Conservation (phyloP, 1,140 invertebrate species). For the Drosophila sproati region DNA sequence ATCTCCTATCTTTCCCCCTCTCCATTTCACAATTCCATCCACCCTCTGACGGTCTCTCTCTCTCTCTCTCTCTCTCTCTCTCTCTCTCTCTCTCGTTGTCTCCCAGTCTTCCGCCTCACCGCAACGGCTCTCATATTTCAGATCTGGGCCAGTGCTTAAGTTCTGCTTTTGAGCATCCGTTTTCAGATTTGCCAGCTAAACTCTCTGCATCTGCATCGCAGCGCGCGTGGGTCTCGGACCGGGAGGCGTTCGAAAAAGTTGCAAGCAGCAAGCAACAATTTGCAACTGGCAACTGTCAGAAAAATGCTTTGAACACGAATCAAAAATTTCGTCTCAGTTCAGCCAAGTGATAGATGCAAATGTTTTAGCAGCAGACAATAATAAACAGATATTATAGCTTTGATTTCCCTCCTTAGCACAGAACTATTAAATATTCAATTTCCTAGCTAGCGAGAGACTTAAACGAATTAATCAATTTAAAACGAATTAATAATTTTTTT, state of each 20-base stretch:
- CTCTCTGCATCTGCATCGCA: slow-evolving; percentile 15
- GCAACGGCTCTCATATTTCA: slow-evolving; percentile 11
- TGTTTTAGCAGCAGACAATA: slow-evolving; percentile 1
- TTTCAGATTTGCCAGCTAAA: slow-evolving; percentile 68
- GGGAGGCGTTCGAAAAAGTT: neutral
- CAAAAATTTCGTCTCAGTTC: slow-evolving; percentile 19
- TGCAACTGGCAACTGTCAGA: slow-evolving; percentile 45
- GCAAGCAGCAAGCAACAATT: slow-evolving; percentile 4
- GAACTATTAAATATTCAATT: neutral
- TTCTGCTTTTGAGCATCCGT: slow-evolving; percentile 63
- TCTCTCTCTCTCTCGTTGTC: neutral
- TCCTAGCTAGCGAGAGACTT: no score
- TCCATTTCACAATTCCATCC: neutral
- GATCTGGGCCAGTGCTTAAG: slow-evolving; percentile 29
- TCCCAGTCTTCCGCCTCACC: slow-evolving; percentile 2
- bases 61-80: neutral
- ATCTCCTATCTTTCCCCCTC: neutral
- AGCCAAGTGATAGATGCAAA: slow-evolving; percentile 18
- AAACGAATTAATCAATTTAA: no score
- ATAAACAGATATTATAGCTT: no score
- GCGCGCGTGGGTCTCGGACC: slow-evolving; percentile 9
- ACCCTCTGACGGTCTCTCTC: no score
- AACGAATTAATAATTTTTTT: neutral
- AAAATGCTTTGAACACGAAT: slow-evolving; percentile 45
- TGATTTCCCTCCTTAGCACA: no score